phyloP scores from a whole-genome alignment of 2,888 invertebrate species.

The Luffia ferchaultella region DNA sequence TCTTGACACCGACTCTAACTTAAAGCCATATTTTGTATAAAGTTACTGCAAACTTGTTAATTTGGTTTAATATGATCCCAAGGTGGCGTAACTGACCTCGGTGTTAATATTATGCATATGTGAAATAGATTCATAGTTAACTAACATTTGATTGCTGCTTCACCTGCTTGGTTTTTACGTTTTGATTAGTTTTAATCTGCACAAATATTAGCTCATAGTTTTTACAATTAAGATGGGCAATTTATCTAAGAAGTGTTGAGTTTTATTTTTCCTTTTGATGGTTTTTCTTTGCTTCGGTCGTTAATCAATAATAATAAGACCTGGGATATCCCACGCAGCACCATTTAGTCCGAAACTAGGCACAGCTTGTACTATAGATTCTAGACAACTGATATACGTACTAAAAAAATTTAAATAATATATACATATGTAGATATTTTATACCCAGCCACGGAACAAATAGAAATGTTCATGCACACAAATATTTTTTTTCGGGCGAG shows the following conservation, averaged over 20 bases:
- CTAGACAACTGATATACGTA: too few relatives aligned
- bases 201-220: neutral
- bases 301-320: too few relatives aligned
- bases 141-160: neutral
- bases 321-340: too few relatives aligned
- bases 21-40: neutral
- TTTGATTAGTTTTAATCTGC: neutral
- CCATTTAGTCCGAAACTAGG: too few relatives aligned
- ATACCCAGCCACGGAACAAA: too few relatives aligned
- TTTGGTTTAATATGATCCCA: neutral
- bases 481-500: too few relatives aligned
- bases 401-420: too few relatives aligned
- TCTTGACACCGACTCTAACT: neutral
- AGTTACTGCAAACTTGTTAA: neutral
- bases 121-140: neutral
- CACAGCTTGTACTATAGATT: too few relatives aligned
- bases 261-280: too few relatives aligned
- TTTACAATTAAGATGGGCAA: neutral
- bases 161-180: neutral
- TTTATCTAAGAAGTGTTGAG: neutral
- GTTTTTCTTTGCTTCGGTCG: too few relatives aligned
- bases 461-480: too few relatives aligned
- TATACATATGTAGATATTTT: too few relatives aligned
- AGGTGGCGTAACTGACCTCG: neutral
- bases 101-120: neutral